phyloP scores from a whole-genome alignment of 37 sponge, comb jelly and placozoan species.

The Oscarella lobularis region DNA sequence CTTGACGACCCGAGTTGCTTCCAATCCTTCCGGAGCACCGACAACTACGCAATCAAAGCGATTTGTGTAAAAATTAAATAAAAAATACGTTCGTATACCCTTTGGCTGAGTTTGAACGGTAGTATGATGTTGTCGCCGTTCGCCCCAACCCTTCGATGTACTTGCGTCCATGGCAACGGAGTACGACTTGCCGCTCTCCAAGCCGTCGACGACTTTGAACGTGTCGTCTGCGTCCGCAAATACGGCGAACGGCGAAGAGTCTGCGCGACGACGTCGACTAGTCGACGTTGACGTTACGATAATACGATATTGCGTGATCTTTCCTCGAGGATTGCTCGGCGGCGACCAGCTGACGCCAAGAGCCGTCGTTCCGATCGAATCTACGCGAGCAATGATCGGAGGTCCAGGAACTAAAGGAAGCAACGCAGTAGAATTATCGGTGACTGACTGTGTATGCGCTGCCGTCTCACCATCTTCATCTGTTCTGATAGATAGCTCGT shows the following conservation, averaged over 20 bases:
- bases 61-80: too few species aligned
- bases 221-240: not conserved
- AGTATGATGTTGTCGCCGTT: too few species aligned
- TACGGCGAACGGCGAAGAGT: not conserved
- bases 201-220: not conserved
- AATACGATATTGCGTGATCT: not conserved
- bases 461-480: slow-evolving; percentile 1
- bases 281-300: not conserved
- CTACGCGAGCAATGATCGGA: not conserved
- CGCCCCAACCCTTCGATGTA: not conserved
- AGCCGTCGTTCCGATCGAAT: not conserved
- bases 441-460: too few species aligned
- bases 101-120: too few species aligned
- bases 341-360: not conserved
- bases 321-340: not conserved
- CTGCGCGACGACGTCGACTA: not conserved
- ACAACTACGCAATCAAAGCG: too few species aligned
- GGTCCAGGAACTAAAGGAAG: not conserved
- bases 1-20: too few species aligned
- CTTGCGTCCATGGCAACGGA: not conserved
- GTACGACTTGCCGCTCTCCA: not conserved
- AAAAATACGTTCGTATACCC: too few species aligned
- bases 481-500: not conserved
- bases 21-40: too few species aligned
- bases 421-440: too few species aligned